Conservation (phyloP, 2,888 invertebrate species). For the Trachelus stipa region DNA sequence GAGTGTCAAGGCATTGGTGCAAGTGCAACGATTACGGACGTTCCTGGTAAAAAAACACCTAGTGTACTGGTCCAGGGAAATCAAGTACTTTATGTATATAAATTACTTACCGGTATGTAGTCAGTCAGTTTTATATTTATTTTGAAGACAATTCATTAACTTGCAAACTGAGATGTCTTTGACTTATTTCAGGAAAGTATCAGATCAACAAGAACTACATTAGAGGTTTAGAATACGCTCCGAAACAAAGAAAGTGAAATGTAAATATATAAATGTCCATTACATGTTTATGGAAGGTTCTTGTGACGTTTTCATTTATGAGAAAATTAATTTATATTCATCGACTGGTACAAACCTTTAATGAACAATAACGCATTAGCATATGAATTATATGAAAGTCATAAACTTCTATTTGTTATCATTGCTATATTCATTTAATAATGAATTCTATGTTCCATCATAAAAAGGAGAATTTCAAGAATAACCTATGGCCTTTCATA, state of each 20-base stretch:
- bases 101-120: conserved; percentile 68
- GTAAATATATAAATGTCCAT: neutral
- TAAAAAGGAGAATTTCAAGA: neutral
- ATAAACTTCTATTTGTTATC: neutral
- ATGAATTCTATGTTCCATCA: neutral
- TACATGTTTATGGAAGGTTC: neutral
- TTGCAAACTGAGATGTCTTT: conserved; percentile 6
- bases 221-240: conserved; percentile 80
- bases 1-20: conserved; percentile 90
- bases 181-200: conserved; percentile 75
- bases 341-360: neutral
- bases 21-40: conserved; percentile 82
- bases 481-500: neutral
- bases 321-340: neutral
- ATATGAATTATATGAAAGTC: neutral
- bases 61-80: conserved; percentile 93
- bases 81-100: conserved; percentile 76
- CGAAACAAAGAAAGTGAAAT: conserved; percentile 75
- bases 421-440: too few relatives aligned
- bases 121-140: neutral
- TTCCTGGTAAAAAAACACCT: conserved; percentile 78
- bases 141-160: neutral
- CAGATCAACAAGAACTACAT: conserved; percentile 81
- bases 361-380: neutral
- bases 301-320: neutral